These are phyloP conservation scores for Tragulus kanchil DNA, from an alignment of 2,113 vertebrate species.

Conservation along the genomic window DNA sequence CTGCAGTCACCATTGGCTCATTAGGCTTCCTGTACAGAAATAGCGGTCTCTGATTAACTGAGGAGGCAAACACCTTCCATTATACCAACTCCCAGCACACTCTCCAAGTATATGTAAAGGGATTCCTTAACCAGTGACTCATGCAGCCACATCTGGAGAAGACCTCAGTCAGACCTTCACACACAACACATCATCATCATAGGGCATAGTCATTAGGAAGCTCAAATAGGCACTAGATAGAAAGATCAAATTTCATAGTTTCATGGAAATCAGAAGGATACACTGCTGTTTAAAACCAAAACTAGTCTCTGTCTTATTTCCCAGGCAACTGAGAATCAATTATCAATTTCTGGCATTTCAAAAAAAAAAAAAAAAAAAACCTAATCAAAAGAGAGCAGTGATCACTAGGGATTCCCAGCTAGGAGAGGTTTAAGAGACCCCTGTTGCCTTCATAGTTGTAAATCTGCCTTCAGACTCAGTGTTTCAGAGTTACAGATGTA, in stretches of 20 bases:
- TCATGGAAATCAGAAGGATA: slow-evolving; percentile 11
- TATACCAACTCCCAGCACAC: background rate
- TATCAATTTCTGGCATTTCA: background rate
- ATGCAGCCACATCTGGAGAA: background rate
- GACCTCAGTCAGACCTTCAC: slow-evolving; percentile 13
- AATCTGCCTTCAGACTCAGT: slow-evolving; percentile 8
- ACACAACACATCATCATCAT: background rate
- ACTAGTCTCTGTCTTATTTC: background rate
- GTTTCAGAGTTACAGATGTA: background rate
- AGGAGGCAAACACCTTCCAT: background rate
- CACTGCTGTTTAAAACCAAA: background rate
- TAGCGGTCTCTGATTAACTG: slow-evolving; percentile 11
- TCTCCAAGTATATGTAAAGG: slow-evolving; percentile 31
- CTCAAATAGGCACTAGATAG: background rate
- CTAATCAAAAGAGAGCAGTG: background rate
- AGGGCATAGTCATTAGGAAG: slow-evolving; percentile 15
- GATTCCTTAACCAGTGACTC: slow-evolving; percentile 40
- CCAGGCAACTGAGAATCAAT: background rate
- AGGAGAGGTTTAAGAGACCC: no score
- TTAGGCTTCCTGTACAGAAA: background rate
- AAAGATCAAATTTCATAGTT: background rate
- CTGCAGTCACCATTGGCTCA: background rate
- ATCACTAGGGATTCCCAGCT: background rate
- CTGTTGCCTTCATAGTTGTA: background rate
- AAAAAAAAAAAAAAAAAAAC: background rate